A percentile compares a stretch with the other conserved stretches of the same genome.
Evolutionary conservation across 2,113 vertebrate species (phyloP).

Genomic region (Danionella cerebrum): DNA sequence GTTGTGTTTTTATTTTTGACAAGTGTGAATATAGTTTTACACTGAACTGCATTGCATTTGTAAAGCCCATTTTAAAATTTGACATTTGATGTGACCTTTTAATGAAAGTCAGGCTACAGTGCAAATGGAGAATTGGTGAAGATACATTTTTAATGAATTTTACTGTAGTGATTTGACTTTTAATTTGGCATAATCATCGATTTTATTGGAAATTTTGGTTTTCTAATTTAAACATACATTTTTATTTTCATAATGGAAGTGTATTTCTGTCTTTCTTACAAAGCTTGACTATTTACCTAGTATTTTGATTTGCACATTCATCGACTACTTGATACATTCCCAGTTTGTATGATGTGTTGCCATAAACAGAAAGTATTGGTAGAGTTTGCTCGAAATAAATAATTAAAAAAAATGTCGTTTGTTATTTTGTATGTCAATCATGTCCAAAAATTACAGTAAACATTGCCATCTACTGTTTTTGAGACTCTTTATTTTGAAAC

Average conservation of each 20-base stretch:
- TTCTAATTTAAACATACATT: too few species aligned
- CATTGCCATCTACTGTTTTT: background rate
- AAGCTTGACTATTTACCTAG: slow-evolving; percentile 66
- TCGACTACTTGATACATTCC: slow-evolving; percentile 87
- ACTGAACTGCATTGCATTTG: background rate
- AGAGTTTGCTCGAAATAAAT: slow-evolving; percentile 33
- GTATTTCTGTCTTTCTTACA: slow-evolving; percentile 54
- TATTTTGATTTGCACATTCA: slow-evolving; percentile 84
- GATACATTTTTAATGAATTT: too few species aligned
- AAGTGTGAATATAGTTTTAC: background rate
- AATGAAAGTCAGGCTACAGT: too few species aligned
- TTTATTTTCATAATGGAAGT: slow-evolving; percentile 58
- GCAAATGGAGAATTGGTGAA: background rate
- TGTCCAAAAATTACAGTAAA: background rate
- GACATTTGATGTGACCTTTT: too few species aligned
- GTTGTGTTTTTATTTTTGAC: background rate
- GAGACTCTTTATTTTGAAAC: slow-evolving; percentile 7
- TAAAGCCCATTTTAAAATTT: too few species aligned
- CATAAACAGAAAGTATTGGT: slow-evolving; percentile 46
- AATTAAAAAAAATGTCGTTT: background rate
- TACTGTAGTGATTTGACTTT: too few species aligned
- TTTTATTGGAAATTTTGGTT: too few species aligned
- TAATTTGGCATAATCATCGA: too few species aligned
- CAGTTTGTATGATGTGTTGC: slow-evolving; percentile 79
- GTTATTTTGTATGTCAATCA: background rate